A percentile compares a stretch with the other conserved stretches of the same genome.
phyloP scores from a whole-genome alignment of 1,140 invertebrate species.

The Acromyrmex charruanus region DNA sequence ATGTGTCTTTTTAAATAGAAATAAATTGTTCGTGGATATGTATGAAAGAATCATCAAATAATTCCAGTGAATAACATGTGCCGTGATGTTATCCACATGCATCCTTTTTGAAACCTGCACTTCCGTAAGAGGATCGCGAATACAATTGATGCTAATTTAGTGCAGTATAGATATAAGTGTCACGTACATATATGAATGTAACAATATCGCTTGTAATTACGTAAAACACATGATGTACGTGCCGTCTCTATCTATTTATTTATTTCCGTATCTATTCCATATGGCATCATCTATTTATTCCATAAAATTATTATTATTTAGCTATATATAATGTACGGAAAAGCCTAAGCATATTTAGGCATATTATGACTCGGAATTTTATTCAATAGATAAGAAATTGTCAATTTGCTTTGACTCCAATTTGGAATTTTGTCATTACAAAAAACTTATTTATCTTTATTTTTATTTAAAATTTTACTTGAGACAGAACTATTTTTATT shows the following conservation, averaged over 20 bases:
- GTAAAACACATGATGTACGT: not conserved
- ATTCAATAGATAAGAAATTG: not conserved
- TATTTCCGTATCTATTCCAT: not conserved
- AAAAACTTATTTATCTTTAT: not conserved
- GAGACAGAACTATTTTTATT: not conserved
- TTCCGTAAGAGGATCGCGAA: not conserved
- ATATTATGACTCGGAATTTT: not conserved
- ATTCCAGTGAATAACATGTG: not conserved
- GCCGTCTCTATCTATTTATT: not conserved
- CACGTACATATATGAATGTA: no score
- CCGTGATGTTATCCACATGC: not conserved
- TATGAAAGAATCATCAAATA: not conserved
- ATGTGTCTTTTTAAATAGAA: not conserved
- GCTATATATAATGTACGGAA: not conserved
- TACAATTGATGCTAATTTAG: not conserved
- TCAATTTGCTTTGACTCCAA: not conserved
- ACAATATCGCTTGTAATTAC: constrained; percentile 22
- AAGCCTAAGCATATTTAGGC: not conserved
- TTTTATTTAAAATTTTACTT: not conserved
- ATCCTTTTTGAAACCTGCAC: not conserved
- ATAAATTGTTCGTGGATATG: not conserved
- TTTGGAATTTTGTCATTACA: not conserved
- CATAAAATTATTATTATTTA: not conserved
- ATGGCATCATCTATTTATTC: not conserved
- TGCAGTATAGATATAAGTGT: not conserved